Conservation (phyloP, 2,888 invertebrate genomes). For the Latheticus oryzae region DNA sequence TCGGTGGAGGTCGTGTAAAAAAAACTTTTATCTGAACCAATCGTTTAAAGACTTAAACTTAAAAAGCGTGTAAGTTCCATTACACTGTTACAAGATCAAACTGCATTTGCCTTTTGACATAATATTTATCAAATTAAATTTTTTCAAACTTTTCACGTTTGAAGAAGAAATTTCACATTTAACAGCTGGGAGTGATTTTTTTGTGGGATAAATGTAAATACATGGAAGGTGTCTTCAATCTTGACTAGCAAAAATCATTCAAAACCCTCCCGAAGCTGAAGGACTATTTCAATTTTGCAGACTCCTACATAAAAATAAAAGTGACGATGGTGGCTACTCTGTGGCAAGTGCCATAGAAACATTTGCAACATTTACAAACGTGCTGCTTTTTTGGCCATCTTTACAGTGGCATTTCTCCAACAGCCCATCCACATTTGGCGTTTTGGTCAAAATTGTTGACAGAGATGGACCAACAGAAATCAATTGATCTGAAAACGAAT, state of each 20-base stretch:
- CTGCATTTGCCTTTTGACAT: too few species aligned
- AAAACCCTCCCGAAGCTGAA: neutral
- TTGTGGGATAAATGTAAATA: too few species aligned
- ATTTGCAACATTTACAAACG: neutral
- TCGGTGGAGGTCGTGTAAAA: too few species aligned
- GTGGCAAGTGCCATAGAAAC: neutral
- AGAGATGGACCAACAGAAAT: neutral
- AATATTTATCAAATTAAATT: too few species aligned
- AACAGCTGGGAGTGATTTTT: too few species aligned
- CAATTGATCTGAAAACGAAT: neutral
- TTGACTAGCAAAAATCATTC: neutral
- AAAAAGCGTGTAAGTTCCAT: too few species aligned
- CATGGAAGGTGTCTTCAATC: too few species aligned
- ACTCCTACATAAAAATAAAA: neutral
- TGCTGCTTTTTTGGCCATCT: neutral
- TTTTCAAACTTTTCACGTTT: too few species aligned
- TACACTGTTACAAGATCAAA: too few species aligned
- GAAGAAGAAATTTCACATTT: too few species aligned
- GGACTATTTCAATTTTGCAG: neutral
- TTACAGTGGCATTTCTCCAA: neutral
- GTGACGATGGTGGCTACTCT: neutral
- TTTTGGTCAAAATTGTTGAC: neutral
- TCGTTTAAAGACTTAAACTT: too few species aligned
- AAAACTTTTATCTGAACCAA: too few species aligned
- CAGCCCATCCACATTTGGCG: neutral